phyloP scores from a whole-genome alignment of 35 echinoderm and acorn worm species.

The Apostichopus japonicus region DNA sequence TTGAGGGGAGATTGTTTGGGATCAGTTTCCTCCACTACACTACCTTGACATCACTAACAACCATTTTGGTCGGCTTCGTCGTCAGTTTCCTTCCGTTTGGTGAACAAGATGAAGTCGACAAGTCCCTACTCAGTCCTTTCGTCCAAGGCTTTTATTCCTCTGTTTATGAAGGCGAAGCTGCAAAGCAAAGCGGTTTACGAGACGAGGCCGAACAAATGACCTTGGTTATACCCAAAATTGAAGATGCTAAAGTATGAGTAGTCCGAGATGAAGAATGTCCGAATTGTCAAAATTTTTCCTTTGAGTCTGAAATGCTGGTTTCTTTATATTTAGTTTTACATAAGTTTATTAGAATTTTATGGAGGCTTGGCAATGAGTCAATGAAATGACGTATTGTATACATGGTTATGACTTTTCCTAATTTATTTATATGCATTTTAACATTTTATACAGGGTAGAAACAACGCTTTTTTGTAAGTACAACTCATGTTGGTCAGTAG shows the following conservation, averaged over 20 bases:
- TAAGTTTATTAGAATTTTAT: too few species aligned
- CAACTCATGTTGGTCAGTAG: too few species aligned
- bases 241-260: not conserved
- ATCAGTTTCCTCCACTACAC: constrained; percentile 34
- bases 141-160: constrained; percentile 5
- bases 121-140: constrained; percentile 7
- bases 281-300: too few species aligned
- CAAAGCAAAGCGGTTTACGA: not conserved
- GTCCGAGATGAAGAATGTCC: too few species aligned
- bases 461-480: too few species aligned
- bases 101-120: not conserved
- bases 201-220: not conserved
- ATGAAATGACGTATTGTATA: too few species aligned
- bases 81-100: not conserved
- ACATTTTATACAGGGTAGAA: too few species aligned
- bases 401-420: too few species aligned
- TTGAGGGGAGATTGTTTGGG: constrained; percentile 18
- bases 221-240: not conserved
- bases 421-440: too few species aligned
- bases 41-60: constrained; percentile 15
- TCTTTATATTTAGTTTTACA: too few species aligned
- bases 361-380: too few species aligned
- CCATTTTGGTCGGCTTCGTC: constrained; percentile 4
- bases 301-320: too few species aligned
- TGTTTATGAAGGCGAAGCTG: not conserved